A percentile compares a stretch with the other conserved stretches of the same genome.
Conservation (phyloP, 2,113 vertebrate species). For the Chamaea fasciata region DNA sequence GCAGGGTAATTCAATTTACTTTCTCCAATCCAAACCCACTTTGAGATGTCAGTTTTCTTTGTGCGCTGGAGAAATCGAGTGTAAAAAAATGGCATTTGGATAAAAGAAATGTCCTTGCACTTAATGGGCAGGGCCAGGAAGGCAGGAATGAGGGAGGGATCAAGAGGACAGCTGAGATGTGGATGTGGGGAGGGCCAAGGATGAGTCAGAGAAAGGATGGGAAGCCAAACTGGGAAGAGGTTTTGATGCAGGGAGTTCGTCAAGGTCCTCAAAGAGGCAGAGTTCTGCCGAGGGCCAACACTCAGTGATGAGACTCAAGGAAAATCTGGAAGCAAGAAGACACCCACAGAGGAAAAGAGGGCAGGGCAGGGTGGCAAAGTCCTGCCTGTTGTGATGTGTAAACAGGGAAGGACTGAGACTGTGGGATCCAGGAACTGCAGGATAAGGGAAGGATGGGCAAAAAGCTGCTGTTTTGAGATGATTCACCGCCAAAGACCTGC, state of each 20-base stretch:
- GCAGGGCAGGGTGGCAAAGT: not conserved
- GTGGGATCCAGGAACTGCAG: not conserved
- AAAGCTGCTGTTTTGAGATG: not conserved
- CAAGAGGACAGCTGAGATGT: not conserved
- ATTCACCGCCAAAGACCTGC: not conserved
- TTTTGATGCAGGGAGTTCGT: not conserved
- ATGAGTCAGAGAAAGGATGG: not conserved
- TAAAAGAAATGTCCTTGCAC: not conserved
- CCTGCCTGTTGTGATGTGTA: not conserved
- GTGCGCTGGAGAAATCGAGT: fast-evolving
- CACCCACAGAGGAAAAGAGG: not conserved
- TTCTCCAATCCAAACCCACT: not conserved
- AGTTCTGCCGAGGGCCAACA: not conserved
- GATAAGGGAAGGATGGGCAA: not conserved
- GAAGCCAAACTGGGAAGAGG: not conserved
- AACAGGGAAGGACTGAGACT: not conserved
- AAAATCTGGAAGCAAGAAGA: not conserved
- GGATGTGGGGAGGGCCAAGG: not conserved
- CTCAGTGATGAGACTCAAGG: not conserved
- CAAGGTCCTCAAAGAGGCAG: not conserved
- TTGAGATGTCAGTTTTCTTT: not conserved
- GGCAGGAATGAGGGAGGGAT: not conserved
- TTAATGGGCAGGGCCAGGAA: not conserved
- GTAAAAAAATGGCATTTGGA: not conserved
- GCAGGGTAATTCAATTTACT: not conserved